A percentile compares a stretch with the other conserved stretches of the same genome.
These are phyloP conservation scores for Graptemys geographica DNA, from an alignment of 2,797 vertebrate species.

Conservation along the genomic window DNA sequence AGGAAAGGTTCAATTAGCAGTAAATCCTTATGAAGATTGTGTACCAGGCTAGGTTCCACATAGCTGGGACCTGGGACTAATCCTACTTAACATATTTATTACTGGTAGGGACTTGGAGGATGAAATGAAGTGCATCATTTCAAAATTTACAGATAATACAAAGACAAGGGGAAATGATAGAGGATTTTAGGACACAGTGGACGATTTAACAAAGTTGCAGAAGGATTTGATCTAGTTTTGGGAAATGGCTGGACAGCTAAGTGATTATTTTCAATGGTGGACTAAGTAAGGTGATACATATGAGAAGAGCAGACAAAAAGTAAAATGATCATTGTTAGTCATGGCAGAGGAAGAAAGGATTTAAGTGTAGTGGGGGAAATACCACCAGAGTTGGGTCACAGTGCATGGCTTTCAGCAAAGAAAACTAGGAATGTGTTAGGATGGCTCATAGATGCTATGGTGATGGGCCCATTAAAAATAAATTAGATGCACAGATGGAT, in stretches of 20 bases:
- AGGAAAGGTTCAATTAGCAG: not conserved
- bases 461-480: not conserved
- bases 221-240: not conserved
- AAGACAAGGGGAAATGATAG: conserved; percentile 29
- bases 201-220: conserved; percentile 24
- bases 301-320: not conserved
- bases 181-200: not conserved
- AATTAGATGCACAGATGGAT: not conserved
- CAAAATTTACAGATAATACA: conserved; percentile 14
- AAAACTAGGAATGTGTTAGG: not conserved
- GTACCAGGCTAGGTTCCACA: not conserved
- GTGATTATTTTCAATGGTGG: not conserved
- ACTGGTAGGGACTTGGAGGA: conserved; percentile 25
- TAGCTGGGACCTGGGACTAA: conserved; percentile 23
- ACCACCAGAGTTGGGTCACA: not conserved
- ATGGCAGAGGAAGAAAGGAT: not conserved
- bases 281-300: not conserved
- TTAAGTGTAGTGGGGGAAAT: not conserved
- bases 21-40: conserved; percentile 1
- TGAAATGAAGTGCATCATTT: not conserved
- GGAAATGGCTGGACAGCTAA: not conserved
- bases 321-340: not conserved
- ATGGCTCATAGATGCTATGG: no score
- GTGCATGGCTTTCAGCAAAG: not conserved
- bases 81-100: conserved; percentile 29